Evolutionary conservation across 1,140 invertebrate species (phyloP).

Genomic region (Drosophila ogumai): DNA sequence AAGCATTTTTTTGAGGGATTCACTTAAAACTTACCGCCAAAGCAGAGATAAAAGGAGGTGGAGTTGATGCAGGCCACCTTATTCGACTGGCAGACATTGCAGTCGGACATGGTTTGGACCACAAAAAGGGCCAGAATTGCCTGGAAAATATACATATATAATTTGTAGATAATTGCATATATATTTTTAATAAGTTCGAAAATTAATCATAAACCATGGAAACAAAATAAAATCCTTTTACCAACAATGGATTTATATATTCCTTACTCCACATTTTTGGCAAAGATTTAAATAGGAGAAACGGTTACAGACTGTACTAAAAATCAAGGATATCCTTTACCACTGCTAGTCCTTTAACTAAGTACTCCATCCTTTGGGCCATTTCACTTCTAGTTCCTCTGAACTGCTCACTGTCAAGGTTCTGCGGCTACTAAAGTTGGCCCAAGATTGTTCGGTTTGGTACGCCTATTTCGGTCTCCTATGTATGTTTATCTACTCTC

Average conservation of each 20-base stretch:
- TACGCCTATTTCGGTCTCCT: slow-evolving; percentile 30
- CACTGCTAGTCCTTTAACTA: slow-evolving; percentile 36
- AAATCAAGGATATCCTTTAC: slow-evolving; percentile 11
- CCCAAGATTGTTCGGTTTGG: slow-evolving; percentile 15
- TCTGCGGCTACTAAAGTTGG: slow-evolving; percentile 53
- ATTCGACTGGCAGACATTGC: slow-evolving; percentile 77
- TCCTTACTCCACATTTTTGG: not conserved
- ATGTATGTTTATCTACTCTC: slow-evolving; percentile 61
- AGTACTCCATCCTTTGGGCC: slow-evolving; percentile 10
- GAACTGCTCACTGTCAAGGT: slow-evolving; percentile 67
- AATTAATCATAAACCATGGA: not conserved
- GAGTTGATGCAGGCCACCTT: slow-evolving; percentile 77
- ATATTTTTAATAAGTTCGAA: not conserved
- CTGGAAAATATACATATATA: slow-evolving; percentile 2
- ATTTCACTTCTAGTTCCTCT: slow-evolving; percentile 8
- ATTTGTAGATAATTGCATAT: not conserved
- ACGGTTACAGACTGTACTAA: not conserved
- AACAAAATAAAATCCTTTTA: no score
- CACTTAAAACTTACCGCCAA: slow-evolving; percentile 55
- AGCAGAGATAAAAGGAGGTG: slow-evolving; percentile 77
- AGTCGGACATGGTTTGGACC: slow-evolving; percentile 29
- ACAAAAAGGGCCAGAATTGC: slow-evolving; percentile 31
- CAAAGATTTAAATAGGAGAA: not conserved
- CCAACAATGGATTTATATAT: no score
- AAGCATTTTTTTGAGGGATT: not conserved